Conservation (phyloP, 2,888 invertebrate genomes). For the Apamea sordens region DNA sequence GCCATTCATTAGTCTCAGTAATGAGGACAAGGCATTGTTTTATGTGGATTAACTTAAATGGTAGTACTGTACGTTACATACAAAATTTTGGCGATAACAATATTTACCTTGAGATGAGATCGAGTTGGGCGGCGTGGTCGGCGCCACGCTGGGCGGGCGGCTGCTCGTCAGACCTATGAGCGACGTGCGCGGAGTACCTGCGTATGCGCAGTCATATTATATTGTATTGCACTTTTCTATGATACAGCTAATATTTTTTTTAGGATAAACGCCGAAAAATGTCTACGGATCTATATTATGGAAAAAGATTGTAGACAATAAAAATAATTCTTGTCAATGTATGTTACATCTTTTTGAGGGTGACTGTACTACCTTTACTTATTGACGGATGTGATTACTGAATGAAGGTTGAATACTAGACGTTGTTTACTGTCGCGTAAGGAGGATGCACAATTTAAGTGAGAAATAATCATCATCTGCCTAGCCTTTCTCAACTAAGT, state of each 20-base stretch:
- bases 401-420: not conserved
- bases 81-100: not conserved
- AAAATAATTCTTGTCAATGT: not conserved
- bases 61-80: not conserved
- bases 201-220: conserved; percentile 1
- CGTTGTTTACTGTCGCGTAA: not conserved
- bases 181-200: conserved; percentile 95
- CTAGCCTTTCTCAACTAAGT: too few species aligned
- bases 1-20: not conserved
- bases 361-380: not conserved
- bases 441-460: not conserved
- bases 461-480: not conserved
- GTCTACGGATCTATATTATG: not conserved
- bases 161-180: conserved; percentile 94
- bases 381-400: not conserved
- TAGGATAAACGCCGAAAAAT: not conserved
- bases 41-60: not conserved
- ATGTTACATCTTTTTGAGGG: not conserved
- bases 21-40: not conserved
- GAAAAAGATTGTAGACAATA: not conserved
- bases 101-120: conserved; percentile 85
- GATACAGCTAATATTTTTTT: not conserved
- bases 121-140: conserved; percentile 92
- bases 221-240: not conserved
- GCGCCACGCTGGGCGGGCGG: conserved; percentile 92